Evolutionary conservation across 2,888 invertebrate genomes (phyloP), one percentile per base, ranked within the genome.

Genomic region (Timema cristinae): DNA sequence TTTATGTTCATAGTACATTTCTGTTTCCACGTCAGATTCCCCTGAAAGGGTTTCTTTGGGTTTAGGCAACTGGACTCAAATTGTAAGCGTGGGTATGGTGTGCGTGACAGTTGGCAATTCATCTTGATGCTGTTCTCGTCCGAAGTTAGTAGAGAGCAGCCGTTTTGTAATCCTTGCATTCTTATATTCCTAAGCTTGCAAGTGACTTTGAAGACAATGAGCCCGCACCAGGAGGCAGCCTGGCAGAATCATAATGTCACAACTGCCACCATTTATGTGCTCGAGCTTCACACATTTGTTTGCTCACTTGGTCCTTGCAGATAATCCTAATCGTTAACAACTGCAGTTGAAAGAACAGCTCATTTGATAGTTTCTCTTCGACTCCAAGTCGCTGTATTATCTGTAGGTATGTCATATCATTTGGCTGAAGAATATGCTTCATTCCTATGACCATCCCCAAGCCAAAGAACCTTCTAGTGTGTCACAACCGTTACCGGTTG

Each of bases 181-280:
- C 4, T 56, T 56, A 13, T 10, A 56, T 56, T 56, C 56, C 1
- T 56, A 56, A 56, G 56, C 56, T 56, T 6, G 56, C 7, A 56
- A 56, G 56, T 56, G 56, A 56, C 13, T 56, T 10, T 13, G 56
- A 16, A 56, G 56, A 56, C 56, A 56, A 56, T 56, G 56, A 56
- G 56, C 6, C 7, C 7, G 4, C 2, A 5, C 6, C 7, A 1
- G 13, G n/a, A 56, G 1, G 13, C 56, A 56, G 6, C 56, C 13
- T 56, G 7, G 2, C 56, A 11, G 56, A 56, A 56, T 56, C 56
- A 56, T 56, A 56, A 56, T 56, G 56, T 56, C 6, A 7, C n/a
- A 56, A 10, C 7, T 56, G 56, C n/a, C 7, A 13, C n/a, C 32
- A 32, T 11, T 56, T 56, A 56, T 6, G n/a, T 13, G 0, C 56